Conservation (phyloP, 92 coral and sea anemone species). For the Paragorgia papillata region DNA sequence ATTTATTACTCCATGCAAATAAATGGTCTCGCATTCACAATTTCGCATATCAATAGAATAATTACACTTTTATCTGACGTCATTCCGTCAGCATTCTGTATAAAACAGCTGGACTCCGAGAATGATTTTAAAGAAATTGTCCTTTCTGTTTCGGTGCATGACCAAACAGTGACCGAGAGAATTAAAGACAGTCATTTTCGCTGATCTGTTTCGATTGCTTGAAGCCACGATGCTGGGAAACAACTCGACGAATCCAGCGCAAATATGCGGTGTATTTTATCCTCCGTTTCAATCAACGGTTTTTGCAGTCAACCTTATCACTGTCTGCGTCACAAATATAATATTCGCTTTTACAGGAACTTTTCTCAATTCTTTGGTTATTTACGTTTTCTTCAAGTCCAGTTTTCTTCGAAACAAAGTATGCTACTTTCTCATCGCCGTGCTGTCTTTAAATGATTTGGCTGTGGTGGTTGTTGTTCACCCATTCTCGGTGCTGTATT, state of each 20-base stretch:
- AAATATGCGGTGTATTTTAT: conserved; percentile 7
- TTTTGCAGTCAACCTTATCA: conserved; percentile 19
- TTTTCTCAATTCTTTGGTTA: background rate
- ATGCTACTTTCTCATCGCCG: conserved; percentile 2
- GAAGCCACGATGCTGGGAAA: too few species aligned
- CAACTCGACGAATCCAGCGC: too few species aligned
- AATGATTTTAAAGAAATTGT: too few species aligned
- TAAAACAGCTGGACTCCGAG: too few species aligned
- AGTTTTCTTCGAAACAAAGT: background rate
- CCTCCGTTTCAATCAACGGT: conserved; percentile 27
- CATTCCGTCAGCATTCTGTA: too few species aligned
- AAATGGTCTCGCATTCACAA: too few species aligned
- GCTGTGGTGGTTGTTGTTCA: background rate
- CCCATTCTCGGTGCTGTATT: background rate
- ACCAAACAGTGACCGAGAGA: too few species aligned
- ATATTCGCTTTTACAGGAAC: background rate
- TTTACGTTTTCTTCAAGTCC: background rate
- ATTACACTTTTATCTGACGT: too few species aligned
- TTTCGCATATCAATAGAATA: too few species aligned
- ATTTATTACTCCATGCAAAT: too few species aligned
- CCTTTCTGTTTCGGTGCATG: too few species aligned
- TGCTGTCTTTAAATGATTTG: background rate
- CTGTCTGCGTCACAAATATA: background rate
- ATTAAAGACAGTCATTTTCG: too few species aligned
- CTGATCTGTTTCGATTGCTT: background rate